Conservation (phyloP, 1,140 invertebrate genomes). For the Hestina assimilis region DNA sequence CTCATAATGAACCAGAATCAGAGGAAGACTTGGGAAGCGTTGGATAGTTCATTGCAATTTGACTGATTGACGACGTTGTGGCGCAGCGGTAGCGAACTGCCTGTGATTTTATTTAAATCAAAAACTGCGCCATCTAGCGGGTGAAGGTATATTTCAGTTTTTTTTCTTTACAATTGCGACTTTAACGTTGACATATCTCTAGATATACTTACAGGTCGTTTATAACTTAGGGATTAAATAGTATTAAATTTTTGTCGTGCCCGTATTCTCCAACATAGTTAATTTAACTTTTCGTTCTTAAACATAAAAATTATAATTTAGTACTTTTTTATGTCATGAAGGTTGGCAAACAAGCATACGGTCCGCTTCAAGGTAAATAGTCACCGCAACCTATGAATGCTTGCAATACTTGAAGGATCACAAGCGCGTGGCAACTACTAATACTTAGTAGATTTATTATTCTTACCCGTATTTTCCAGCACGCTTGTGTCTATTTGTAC, state of each 20-base stretch:
- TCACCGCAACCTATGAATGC: too few species aligned
- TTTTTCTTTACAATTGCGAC: too few species aligned
- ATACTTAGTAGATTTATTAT: neutral
- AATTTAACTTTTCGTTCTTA: neutral
- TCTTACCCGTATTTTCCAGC: conserved; percentile 45
- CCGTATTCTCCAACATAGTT: neutral
- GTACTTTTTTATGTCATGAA: neutral
- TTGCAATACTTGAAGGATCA: too few species aligned
- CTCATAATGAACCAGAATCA: too few species aligned
- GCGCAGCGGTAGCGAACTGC: too few species aligned
- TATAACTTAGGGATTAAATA: neutral
- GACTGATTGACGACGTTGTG: too few species aligned
- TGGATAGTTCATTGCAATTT: too few species aligned
- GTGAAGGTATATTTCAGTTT: neutral
- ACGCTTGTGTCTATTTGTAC: conserved; percentile 45
- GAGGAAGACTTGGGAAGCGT: too few species aligned
- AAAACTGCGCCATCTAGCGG: neutral
- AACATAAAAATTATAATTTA: neutral
- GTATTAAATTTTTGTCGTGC: neutral
- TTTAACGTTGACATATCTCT: neutral
- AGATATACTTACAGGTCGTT: neutral
- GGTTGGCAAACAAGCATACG: too few species aligned
- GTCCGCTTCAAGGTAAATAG: too few species aligned
- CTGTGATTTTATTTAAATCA: neutral
- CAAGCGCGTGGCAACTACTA: neutral